Conservation (phyloP, 2,113 vertebrate species). For the Saccopteryx bilineata region DNA sequence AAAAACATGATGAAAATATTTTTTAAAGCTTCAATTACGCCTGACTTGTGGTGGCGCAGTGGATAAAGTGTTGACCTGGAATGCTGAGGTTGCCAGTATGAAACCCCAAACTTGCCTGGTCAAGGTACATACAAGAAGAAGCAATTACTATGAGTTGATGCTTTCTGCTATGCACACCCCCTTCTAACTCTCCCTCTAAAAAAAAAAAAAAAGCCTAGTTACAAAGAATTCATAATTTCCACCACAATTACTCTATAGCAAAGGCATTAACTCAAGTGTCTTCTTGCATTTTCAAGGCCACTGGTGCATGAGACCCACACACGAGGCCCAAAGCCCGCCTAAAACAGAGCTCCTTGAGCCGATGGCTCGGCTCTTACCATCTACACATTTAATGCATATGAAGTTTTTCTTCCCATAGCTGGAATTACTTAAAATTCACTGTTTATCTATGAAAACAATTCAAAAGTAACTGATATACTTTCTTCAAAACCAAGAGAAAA, state of each 20-base stretch:
- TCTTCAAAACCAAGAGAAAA: constrained; percentile 50
- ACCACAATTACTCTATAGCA: neutral
- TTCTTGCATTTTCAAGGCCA: neutral
- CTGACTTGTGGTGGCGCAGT: too few species aligned
- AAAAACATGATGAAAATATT: constrained; percentile 13
- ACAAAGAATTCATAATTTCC: constrained; percentile 27
- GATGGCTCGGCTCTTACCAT: neutral
- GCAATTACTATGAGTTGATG: too few species aligned
- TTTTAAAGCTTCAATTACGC: neutral
- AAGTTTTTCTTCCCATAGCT: neutral
- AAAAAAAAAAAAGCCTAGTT: neutral
- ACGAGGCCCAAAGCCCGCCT: neutral
- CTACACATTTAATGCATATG: neutral
- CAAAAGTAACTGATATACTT: neutral
- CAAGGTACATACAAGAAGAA: too few species aligned
- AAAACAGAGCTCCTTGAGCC: constrained; percentile 19
- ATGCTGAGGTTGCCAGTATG: too few species aligned
- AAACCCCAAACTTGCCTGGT: too few species aligned
- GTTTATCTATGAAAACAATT: constrained; percentile 14
- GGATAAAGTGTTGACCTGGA: too few species aligned
- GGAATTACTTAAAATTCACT: constrained; percentile 34
- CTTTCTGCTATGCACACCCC: too few species aligned
- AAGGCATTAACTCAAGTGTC: neutral
- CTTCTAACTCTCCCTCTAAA: too few species aligned
- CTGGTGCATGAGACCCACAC: neutral